Percentiles rank a stretch among this genome's conserved stretches.
Conservation (phyloP, 92 coral and sea anemone genomes). For the Zoanthus sociatus region DNA sequence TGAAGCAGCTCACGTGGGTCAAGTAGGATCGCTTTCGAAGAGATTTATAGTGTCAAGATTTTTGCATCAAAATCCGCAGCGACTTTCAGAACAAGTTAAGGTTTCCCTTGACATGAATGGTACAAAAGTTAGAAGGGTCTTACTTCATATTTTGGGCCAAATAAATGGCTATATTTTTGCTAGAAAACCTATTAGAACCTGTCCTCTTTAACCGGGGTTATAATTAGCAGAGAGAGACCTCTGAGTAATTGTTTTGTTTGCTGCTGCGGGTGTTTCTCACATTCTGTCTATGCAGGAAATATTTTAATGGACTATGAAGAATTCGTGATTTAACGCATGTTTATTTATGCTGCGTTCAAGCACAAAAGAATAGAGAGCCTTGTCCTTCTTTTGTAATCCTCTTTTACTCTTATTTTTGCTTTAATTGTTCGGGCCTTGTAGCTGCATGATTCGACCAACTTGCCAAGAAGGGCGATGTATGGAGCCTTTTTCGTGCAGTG, state of each 20-base stretch:
- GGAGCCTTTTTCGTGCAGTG: constrained; percentile 41
- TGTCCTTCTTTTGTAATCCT: neutral
- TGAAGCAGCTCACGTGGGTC: constrained; percentile 7
- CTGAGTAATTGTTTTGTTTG: constrained; percentile 16
- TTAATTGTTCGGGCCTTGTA: neutral
- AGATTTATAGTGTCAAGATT: too few relatives aligned
- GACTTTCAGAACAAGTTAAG: too few relatives aligned
- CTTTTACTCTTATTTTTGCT: neutral
- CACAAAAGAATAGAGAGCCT: neutral
- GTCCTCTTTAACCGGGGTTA: constrained; percentile 7
- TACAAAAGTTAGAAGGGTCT: neutral
- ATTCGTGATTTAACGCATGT: constrained; percentile 4
- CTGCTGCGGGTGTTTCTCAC: neutral
- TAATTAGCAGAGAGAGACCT: constrained; percentile 23
- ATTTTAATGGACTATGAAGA: neutral
- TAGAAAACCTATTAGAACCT: neutral
- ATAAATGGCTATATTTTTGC: constrained; percentile 11
- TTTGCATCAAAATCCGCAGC: too few relatives aligned
- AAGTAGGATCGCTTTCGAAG: constrained; percentile 8
- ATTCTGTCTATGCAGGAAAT: neutral
- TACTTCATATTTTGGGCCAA: neutral
- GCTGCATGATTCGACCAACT: constrained; percentile 35
- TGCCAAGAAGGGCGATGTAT: constrained; percentile 38
- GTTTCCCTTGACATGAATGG: constrained; percentile 22
- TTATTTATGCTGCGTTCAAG: neutral